phyloP scores from a whole-genome alignment of 1,140 invertebrate genomes.

The Megalonaias nervosa region DNA sequence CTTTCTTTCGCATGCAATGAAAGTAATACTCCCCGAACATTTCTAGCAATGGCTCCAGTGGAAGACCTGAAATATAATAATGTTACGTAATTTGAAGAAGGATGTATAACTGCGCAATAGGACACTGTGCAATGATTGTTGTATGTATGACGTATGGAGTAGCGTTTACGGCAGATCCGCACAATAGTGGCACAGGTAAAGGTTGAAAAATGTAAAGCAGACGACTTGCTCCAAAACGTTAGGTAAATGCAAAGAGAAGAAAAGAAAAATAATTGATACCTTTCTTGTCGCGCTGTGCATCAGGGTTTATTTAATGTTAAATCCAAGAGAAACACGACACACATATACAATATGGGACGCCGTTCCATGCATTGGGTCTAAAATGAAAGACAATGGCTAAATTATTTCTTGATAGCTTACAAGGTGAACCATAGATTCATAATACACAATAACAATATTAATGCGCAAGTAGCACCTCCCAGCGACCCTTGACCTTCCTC shows the following conservation, averaged over 20 bases:
- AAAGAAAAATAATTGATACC: background rate
- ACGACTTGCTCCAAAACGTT: background rate
- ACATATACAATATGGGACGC: no score
- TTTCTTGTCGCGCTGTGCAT: no score
- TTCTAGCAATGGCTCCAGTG: conserved; percentile 42
- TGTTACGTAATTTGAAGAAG: background rate
- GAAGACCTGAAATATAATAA: conserved; percentile 35
- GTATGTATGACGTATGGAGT: background rate
- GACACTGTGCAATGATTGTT: background rate
- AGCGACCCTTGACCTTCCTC: no score
- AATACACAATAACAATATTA: no score
- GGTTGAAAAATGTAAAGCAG: background rate
- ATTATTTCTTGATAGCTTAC: no score
- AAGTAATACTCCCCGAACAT: conserved; percentile 54
- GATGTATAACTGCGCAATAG: no score
- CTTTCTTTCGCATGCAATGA: conserved; percentile 36
- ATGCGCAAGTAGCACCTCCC: no score
- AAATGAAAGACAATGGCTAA: no score
- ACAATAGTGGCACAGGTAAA: background rate
- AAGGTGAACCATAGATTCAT: no score
- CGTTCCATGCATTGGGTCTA: no score
- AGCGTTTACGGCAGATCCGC: background rate
- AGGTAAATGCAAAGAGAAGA: background rate
- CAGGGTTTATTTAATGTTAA: no score
- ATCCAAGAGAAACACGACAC: no score